Percentiles rank a stretch among this genome's conserved stretches.
Evolutionary conservation across 1,140 invertebrate genomes (phyloP).

Genomic region (Zaprionus taronus): DNA sequence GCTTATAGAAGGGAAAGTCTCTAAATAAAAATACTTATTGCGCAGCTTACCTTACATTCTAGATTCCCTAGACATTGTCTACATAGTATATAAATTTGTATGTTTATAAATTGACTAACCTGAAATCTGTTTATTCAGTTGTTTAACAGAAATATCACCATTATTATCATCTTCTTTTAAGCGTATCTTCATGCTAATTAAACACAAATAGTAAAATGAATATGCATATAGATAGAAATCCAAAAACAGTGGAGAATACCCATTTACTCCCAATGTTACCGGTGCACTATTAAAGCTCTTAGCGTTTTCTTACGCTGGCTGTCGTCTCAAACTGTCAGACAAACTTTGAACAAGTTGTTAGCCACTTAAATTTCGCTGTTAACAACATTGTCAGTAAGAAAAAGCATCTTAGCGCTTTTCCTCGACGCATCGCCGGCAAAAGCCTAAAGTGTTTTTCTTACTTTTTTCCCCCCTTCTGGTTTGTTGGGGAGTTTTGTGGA

Average conservation of each 20-base stretch:
- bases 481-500: slow-evolving; percentile 44
- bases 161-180: not conserved
- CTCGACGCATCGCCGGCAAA: slow-evolving; percentile 46
- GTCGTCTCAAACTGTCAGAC: slow-evolving; percentile 58
- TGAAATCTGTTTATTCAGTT: slow-evolving; percentile 25
- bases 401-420: slow-evolving; percentile 39
- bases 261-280: slow-evolving; percentile 40
- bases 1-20: not conserved
- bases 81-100: not conserved
- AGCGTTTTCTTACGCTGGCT: slow-evolving; percentile 22
- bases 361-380: slow-evolving; percentile 77
- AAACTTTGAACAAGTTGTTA: slow-evolving; percentile 72
- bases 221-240: slow-evolving; percentile 1
- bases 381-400: slow-evolving; percentile 56
- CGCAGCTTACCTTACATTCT: not conserved
- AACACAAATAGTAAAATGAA: slow-evolving; percentile 17
- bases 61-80: not conserved
- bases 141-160: slow-evolving; percentile 3
- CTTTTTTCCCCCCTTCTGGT: not conserved
- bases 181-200: slow-evolving; percentile 31
- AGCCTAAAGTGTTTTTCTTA: slow-evolving; percentile 23
- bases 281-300: slow-evolving; percentile 65
- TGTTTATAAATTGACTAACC: slow-evolving; percentile 18
- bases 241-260: slow-evolving; percentile 45
- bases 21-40: not conserved